Evolutionary conservation across 2,797 vertebrate species (phyloP).

Genomic region (Acanthurus lineatus): DNA sequence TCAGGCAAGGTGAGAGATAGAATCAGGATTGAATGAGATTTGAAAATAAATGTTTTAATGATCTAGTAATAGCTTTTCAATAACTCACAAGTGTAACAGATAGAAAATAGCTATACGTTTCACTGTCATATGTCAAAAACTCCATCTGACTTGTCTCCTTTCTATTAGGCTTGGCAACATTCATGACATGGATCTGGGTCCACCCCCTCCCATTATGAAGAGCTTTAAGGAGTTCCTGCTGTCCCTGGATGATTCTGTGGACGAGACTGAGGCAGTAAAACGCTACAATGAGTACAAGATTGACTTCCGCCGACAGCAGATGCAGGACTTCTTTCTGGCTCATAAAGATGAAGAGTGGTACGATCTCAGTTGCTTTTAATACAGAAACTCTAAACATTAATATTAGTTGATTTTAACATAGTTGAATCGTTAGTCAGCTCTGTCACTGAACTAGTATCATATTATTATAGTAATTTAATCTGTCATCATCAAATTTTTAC

Average conservation of each 20-base stretch:
- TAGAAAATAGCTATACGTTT: not conserved
- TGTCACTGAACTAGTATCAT: not conserved
- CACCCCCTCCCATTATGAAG: slow-evolving; percentile 93
- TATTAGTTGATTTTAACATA: slow-evolving; percentile 7
- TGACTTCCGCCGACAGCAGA: slow-evolving; percentile 95
- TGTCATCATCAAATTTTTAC: slow-evolving; percentile 9
- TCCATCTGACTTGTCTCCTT: not conserved
- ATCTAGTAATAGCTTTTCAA: not conserved
- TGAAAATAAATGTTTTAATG: not conserved
- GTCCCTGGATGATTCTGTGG: slow-evolving; percentile 94
- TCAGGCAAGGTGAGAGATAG: slow-evolving; percentile 90
- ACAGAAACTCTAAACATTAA: not conserved
- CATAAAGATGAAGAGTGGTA: slow-evolving; percentile 99
- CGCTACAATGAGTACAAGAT: slow-evolving; percentile 97
- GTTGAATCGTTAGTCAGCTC: not conserved
- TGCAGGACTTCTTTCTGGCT: slow-evolving; percentile 96
- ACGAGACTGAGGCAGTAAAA: slow-evolving; percentile 95
- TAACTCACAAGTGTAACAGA: not conserved
- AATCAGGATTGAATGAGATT: not conserved
- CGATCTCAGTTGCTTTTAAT: slow-evolving; percentile 68
- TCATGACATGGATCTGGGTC: slow-evolving; percentile 93
- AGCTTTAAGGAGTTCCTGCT: slow-evolving; percentile 95
- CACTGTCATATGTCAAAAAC: not conserved
- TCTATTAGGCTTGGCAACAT: slow-evolving; percentile 91
- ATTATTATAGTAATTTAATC: not conserved